Evolutionary conservation across 2,113 vertebrate species (phyloP).

Genomic region (Dendrocopos noguchii): DNA sequence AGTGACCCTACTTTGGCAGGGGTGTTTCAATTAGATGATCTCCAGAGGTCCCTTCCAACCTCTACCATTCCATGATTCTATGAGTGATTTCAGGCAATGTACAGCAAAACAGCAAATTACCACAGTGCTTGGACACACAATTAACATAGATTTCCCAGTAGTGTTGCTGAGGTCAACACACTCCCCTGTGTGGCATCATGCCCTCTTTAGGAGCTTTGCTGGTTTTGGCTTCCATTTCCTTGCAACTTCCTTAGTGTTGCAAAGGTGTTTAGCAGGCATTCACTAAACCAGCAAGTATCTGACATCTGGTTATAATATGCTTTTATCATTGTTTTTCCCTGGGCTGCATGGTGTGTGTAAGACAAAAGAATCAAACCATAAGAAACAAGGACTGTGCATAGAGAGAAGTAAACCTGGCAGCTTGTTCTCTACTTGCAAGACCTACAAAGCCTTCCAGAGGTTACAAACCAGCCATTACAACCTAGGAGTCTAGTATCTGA

Average conservation of each 20-base stretch:
- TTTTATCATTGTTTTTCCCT: not conserved
- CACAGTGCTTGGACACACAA: not conserved
- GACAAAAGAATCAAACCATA: not conserved
- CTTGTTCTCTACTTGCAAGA: not conserved
- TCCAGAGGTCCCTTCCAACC: too few species aligned
- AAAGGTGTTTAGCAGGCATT: not conserved
- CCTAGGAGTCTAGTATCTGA: not conserved
- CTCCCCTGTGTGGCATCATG: not conserved
- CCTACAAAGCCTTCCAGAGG: not conserved
- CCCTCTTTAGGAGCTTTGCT: not conserved
- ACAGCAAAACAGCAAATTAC: not conserved
- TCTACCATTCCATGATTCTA: too few species aligned
- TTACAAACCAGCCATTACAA: not conserved
- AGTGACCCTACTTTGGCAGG: too few species aligned
- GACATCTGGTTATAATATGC: not conserved
- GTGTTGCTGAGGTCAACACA: not conserved
- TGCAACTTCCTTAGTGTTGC: not conserved
- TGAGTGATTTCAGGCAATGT: not conserved
- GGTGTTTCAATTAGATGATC: too few species aligned
- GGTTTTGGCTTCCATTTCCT: not conserved
- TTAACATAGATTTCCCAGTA: not conserved
- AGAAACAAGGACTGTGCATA: not conserved
- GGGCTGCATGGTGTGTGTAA: not conserved
- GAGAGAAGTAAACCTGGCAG: not conserved
- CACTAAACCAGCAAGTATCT: not conserved